phyloP scores from a whole-genome alignment of 1,140 invertebrate genomes.

The Danaus plexippus region DNA sequence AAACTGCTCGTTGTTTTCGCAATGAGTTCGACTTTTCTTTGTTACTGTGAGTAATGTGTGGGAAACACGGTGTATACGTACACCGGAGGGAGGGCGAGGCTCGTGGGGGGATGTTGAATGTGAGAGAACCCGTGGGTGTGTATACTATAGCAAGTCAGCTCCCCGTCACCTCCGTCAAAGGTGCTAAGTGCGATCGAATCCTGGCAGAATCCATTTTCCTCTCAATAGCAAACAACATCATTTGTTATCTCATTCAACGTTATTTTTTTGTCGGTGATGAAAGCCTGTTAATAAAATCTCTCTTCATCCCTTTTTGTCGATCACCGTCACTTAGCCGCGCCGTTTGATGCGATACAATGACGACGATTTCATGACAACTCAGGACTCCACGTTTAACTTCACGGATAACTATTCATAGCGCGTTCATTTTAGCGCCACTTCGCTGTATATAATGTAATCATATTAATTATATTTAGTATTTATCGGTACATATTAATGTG shows the following conservation, averaged over 20 bases:
- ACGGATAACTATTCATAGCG: no score
- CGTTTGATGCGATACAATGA: slow-evolving; percentile 31
- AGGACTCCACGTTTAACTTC: no score
- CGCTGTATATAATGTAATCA: no score
- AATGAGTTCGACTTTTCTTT: no score
- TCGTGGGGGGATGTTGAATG: not conserved
- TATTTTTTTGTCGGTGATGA: slow-evolving; percentile 58
- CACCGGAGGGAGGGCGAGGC: no score
- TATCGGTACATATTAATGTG: no score
- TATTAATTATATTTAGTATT: no score
- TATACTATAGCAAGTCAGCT: slow-evolving; percentile 11
- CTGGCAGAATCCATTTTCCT: slow-evolving; percentile 30
- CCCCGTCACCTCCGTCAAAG: slow-evolving; percentile 47
- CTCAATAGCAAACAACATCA: slow-evolving; percentile 61
- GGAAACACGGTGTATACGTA: no score
- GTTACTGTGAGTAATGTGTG: no score
- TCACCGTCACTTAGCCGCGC: slow-evolving; percentile 65
- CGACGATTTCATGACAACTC: slow-evolving; percentile 13
- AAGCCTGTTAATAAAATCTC: slow-evolving; percentile 69
- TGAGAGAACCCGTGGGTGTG: not conserved
- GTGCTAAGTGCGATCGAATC: slow-evolving; percentile 21
- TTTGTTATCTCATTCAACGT: slow-evolving; percentile 58
- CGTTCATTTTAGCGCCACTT: no score
- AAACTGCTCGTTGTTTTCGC: not conserved
- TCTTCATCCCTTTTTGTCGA: slow-evolving; percentile 70